phyloP scores from a whole-genome alignment of 2,888 invertebrate genomes.

The Macrostomum cliftonense region DNA sequence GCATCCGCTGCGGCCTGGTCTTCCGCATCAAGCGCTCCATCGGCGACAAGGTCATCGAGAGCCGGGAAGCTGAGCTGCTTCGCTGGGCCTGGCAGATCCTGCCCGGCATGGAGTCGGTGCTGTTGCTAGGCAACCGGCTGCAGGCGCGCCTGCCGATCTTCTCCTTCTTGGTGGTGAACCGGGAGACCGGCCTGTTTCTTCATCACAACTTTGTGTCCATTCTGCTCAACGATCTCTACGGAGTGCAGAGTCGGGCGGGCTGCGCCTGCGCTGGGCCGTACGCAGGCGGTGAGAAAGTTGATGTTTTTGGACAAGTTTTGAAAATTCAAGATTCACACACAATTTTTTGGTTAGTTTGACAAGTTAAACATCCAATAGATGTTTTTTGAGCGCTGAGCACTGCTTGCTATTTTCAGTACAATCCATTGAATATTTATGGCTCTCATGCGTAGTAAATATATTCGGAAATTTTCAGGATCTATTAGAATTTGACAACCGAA shows the following conservation, averaged over 20 bases:
- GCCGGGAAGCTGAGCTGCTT: constrained; percentile 18
- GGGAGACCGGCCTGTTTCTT: constrained; percentile 39
- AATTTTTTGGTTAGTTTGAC: no score
- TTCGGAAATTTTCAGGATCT: no score
- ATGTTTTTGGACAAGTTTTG: no score
- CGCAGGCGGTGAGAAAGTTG: constrained; percentile 43
- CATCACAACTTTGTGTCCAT: constrained; percentile 73
- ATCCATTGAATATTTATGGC: no score
- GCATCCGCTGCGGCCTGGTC: constrained; percentile 62
- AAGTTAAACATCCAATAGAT: no score
- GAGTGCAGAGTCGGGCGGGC: constrained; percentile 51
- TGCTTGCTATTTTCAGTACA: no score
- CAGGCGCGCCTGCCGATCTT: constrained; percentile 10
- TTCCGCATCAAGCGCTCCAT: constrained; percentile 66
- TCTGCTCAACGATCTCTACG: constrained; percentile 71
- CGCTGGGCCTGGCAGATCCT: constrained; percentile 4
- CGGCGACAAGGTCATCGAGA: constrained; percentile 52
- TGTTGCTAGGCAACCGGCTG: neutral
- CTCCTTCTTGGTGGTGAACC: constrained; percentile 10
- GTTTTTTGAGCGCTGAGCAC: no score
- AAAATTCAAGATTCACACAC: no score
- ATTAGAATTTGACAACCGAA: no score
- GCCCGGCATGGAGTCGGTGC: neutral
- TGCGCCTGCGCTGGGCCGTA: constrained; percentile 60
- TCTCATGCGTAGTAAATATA: no score